These are phyloP conservation scores for Herpetotheres cachinnans DNA, from an alignment of 2,113 vertebrate species.

Conservation along the genomic window DNA sequence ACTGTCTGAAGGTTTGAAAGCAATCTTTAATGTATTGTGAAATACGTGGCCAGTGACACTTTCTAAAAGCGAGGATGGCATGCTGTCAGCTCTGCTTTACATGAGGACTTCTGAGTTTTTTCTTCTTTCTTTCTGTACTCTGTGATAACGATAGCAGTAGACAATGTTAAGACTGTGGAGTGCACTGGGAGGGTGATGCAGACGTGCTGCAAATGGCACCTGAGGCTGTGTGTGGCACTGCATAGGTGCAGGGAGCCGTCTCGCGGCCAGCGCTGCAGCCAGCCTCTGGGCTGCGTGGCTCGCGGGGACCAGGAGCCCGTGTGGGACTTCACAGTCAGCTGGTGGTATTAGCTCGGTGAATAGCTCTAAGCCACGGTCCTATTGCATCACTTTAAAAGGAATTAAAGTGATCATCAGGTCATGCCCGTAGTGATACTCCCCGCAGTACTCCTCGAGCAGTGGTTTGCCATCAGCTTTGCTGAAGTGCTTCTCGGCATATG, in stretches of 20 bases:
- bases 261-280: background rate
- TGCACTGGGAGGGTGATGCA: fast-evolving
- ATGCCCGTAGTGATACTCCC: background rate
- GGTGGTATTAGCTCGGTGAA: fast-evolving
- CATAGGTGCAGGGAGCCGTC: fast-evolving
- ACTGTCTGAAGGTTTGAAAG: background rate
- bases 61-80: background rate
- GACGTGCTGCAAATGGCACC: background rate
- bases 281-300: fast-evolving
- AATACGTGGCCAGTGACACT: background rate
- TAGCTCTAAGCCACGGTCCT: fast-evolving
- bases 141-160: background rate
- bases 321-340: fast-evolving
- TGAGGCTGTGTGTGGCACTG: background rate
- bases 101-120: background rate
- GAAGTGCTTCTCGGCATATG: fast-evolving
- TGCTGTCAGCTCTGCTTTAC: background rate
- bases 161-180: background rate
- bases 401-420: background rate
- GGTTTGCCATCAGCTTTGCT: background rate
- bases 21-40: background rate
- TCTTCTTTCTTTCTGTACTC: background rate
- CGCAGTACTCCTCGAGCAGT: fast-evolving
- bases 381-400: background rate
- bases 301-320: fast-evolving